Base-by-base conservation (phyloP, 2,113 vertebrate genomes). In the Rana temporaria region DNA sequence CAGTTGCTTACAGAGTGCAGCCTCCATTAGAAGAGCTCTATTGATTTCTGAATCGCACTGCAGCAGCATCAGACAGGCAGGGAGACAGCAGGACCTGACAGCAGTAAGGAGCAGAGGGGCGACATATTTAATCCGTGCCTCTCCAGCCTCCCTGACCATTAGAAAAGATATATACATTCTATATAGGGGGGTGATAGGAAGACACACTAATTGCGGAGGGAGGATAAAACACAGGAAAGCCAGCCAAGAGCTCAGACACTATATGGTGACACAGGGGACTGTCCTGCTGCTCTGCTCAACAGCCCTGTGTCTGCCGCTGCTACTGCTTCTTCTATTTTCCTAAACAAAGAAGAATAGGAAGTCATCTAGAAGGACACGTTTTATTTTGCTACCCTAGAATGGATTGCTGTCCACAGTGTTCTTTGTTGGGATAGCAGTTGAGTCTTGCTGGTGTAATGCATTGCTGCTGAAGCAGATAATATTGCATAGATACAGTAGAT, bases 11-110 rank as follows among this genome's bases (percentile, higher is more conserved):
- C 85, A 1, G 86, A 86, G 84, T 81, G 87, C 90, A 92, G 87
- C 84, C 88, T 88, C 89, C 90, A 91, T 89, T 90, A 91, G 89
- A 92, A 88, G 87, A 90, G 87, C 87, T 87, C 88, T 89, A 91
- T 92, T 90, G 91, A 92, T 93, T 91, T 90, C 90, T 89, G 90
- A 85, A 86, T 91, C 92, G 86, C 89, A 85, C 89, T 86, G 90
- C 91, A 87, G 89, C 88, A 88, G 63, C 87, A 82, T 89, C 82
- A 79, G 56, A 81, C 72, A 87, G 38, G 84, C 65, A 79, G 85
- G 82, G 75, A 65, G 79, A 81, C 24, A 70, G 24, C 71, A 17
- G 7, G 0, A 60, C 14, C 80, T 80, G 67, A 76, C 86, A 86
- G 34, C 19, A 71, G 78, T 84, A 84, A 62, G 85, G 70, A 85